These are phyloP conservation scores for Drosophila ezoana DNA, from an alignment of 2,888 invertebrate species.

Conservation along the genomic window DNA sequence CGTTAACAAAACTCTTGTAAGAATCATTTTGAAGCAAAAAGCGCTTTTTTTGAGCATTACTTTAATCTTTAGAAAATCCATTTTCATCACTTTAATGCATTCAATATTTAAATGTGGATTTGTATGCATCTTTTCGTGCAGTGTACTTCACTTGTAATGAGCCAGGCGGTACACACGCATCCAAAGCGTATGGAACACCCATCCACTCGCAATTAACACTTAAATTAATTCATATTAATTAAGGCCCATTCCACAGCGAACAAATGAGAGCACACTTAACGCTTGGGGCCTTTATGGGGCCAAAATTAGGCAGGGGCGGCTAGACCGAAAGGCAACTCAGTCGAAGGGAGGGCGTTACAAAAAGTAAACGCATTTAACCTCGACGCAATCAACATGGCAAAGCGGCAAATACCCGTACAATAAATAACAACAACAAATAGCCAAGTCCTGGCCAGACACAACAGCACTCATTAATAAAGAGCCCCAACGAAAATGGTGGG, in stretches of 20 bases:
- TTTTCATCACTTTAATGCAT: background rate
- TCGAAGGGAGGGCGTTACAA: constrained; percentile 27
- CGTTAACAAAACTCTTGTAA: background rate
- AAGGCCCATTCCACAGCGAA: constrained; percentile 54
- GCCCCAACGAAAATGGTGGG: constrained; percentile 57
- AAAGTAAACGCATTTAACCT: constrained; percentile 69
- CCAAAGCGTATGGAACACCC: constrained; percentile 54
- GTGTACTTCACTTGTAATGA: constrained; percentile 53
- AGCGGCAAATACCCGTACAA: constrained; percentile 63
- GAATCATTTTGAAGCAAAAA: background rate
- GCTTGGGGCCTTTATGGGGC: constrained; percentile 66
- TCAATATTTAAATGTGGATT: background rate
- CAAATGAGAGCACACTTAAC: constrained; percentile 76
- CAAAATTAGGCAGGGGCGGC: constrained; percentile 34
- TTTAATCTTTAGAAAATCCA: background rate
- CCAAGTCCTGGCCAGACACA: constrained; percentile 65
- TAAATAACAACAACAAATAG: constrained; percentile 71
- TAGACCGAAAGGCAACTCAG: constrained; percentile 21
- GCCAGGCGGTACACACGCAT: constrained; percentile 45
- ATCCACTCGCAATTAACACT: constrained; percentile 78
- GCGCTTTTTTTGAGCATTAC: background rate
- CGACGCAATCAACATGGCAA: constrained; percentile 73
- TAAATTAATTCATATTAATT: constrained; percentile 80
- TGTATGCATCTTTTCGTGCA: constrained; percentile 24
- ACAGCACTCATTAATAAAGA: constrained; percentile 72